Percentiles rank a stretch among this genome's conserved stretches.
phyloP scores from a whole-genome alignment of 2,113 vertebrate species.

The Bucco capensis region DNA sequence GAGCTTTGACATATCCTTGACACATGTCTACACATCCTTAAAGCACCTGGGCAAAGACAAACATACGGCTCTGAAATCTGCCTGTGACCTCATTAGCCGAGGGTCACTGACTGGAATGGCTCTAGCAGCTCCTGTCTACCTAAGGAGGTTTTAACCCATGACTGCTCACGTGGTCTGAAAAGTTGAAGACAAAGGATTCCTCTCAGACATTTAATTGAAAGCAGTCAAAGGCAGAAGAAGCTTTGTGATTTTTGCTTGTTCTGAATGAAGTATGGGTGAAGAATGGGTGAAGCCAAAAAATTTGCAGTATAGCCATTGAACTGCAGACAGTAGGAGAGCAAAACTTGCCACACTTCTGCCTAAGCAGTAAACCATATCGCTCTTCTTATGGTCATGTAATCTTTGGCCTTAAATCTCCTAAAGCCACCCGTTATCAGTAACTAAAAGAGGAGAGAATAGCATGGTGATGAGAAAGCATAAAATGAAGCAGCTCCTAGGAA shows the following conservation, averaged over 20 bases:
- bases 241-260: neutral
- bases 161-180: neutral
- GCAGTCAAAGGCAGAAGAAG: neutral
- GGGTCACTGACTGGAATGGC: neutral
- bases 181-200: conserved; percentile 24
- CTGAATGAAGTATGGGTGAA: neutral
- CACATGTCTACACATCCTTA: conserved; percentile 57
- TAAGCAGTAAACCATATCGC: neutral
- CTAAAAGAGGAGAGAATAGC: neutral
- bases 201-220: conserved; percentile 45
- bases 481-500: neutral
- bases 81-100: neutral
- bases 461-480: neutral
- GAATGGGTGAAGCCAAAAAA: neutral
- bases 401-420: neutral
- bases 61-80: conserved; percentile 42
- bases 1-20: conserved; percentile 56
- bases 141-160: conserved; percentile 48
- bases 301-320: neutral
- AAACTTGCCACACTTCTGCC: neutral
- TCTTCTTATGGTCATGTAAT: neutral
- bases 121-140: neutral
- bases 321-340: neutral
- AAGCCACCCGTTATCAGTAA: neutral
- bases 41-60: conserved; percentile 44